These are phyloP conservation scores for Plumapathes pennacea DNA, from an alignment of 92 coral and sea anemone species.

Conservation along the genomic window DNA sequence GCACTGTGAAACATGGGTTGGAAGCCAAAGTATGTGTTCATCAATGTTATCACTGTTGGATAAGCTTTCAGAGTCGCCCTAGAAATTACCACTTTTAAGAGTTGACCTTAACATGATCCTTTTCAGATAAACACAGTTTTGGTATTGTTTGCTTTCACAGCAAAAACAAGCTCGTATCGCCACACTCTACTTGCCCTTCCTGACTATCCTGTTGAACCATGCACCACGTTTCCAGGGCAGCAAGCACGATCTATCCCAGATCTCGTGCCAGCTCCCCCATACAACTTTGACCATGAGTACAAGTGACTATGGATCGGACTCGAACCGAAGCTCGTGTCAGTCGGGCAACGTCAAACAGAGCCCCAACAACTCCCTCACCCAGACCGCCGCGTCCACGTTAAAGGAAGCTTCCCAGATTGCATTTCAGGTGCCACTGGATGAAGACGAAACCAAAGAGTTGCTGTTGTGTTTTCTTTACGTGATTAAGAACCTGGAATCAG, in stretches of 20 bases:
- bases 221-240: constrained; percentile 98
- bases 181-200: constrained; percentile 92
- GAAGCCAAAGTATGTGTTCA: no score
- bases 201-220: constrained; percentile 87
- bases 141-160: constrained; percentile 6
- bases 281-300: constrained; percentile 51
- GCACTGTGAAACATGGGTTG: no score
- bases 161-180: constrained; percentile 76
- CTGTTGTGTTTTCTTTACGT: constrained; percentile 83
- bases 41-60: no score
- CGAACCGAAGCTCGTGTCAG: constrained; percentile 89
- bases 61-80: no score
- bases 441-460: constrained; percentile 92
- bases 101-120: background rate
- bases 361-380: constrained; percentile 87
- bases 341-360: constrained; percentile 69
- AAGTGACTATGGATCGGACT: constrained; percentile 68
- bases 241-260: constrained; percentile 72
- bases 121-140: background rate
- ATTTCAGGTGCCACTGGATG: constrained; percentile 90
- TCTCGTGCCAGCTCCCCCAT: constrained; percentile 57
- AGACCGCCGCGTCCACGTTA: constrained; percentile 66
- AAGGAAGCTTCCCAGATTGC: constrained; percentile 93
- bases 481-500: constrained; percentile 90
- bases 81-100: no score